Evolutionary conservation across 2,888 invertebrate species (phyloP), one percentile per base, ranked within the genome.

Genomic region (Drosophila austrosaltans): DNA sequence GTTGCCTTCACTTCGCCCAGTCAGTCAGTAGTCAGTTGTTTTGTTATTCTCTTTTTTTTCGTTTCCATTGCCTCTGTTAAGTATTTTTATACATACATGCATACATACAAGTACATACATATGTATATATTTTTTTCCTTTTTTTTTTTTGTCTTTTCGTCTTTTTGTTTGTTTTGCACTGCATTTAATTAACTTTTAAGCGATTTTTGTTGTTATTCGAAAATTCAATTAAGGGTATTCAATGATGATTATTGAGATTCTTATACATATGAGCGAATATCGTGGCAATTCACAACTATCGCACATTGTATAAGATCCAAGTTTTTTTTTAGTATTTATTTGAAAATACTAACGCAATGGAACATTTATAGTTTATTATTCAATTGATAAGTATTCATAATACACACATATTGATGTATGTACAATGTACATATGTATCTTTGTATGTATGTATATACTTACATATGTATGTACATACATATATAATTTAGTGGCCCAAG

Each of bases 141-240:
- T 39, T 39, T 39, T 25, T 44, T 28, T n/a, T 32, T n/a, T 12
- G 0, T 16, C 20, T 53, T 1, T 28, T 16, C 32, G 12, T 53
- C 44, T 57, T 66, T 65, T 72, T 77, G 77, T 79, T 77, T 85
- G 76, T 77, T 79, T 87, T 76, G 75, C 81, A 83, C 83, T 89
- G 84, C 90, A 85, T 89, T 85, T 85, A 85, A 85, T 85, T 85
- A 89, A 89, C 89, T 85, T 89, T 85, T 89, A 88, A 56, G 56
- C 56, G 56, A 36, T 36, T 57, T 57, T 56, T 56, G 32, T 57
- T 57, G 20, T 32, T 57, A 56, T 32, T 56, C 22, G 36, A 12
- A 57, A 30, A 20, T 56, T 56, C 32, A 56, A 36, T 36, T 36
- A 36, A 20, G 56, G 36, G 56, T 36, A 56, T 36, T 56, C 56